Conservation (phyloP, 92 coral and sea anemone genomes). For the Micromussa lordhowensis region DNA sequence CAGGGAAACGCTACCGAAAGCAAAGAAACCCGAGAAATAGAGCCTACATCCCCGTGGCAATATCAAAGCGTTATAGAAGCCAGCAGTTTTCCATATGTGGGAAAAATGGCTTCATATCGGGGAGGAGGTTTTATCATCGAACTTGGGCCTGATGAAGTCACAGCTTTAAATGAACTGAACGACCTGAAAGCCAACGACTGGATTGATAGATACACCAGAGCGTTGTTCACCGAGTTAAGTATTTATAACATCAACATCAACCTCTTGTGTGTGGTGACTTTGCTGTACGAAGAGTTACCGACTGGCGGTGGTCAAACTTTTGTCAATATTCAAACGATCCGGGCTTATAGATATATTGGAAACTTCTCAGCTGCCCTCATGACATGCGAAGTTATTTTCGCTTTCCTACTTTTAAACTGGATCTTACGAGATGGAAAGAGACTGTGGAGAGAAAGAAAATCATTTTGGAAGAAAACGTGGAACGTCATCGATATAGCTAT, state of each 20-base stretch:
- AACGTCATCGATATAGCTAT: conserved; percentile 77
- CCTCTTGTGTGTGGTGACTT: conserved; percentile 81
- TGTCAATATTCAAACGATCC: conserved; percentile 81
- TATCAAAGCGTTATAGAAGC: conserved; percentile 74
- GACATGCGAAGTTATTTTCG: conserved; percentile 79
- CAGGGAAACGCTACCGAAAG: conserved; percentile 35
- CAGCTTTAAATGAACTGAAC: conserved; percentile 37
- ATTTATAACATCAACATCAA: conserved; percentile 84
- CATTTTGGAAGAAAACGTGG: conserved; percentile 78
- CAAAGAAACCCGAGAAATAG: conserved; percentile 5
- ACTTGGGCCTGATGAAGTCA: conserved; percentile 72
- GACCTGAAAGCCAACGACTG: conserved; percentile 62
- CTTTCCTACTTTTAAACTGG: conserved; percentile 73
- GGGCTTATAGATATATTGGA: conserved; percentile 82
- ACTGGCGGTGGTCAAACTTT: conserved; percentile 75
- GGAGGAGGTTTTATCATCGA: conserved; percentile 86
- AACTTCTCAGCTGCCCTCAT: conserved; percentile 80
- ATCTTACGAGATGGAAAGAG: conserved; percentile 84
- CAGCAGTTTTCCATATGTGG: conserved; percentile 87
- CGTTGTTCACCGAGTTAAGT: conserved; percentile 83
- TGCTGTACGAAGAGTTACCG: conserved; percentile 80
- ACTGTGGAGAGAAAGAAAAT: conserved; percentile 55
- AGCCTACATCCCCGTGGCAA: conserved; percentile 58
- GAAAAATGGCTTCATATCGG: conserved; percentile 84
- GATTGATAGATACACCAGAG: conserved; percentile 89